Conservation (phyloP, 2,888 invertebrate species). For the Orthosia gothica region DNA sequence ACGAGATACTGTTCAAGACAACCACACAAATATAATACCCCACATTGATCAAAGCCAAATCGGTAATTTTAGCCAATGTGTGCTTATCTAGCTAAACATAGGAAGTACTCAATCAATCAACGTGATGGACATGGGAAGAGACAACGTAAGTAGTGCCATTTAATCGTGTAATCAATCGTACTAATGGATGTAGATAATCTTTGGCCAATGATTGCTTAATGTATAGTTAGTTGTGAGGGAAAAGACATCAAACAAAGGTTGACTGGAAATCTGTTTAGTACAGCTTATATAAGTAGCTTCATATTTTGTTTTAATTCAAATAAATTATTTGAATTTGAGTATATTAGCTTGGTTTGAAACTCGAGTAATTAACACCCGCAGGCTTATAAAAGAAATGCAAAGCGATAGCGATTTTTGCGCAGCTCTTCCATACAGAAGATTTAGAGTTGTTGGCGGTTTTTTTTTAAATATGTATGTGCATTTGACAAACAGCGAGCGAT, state of each 20-base stretch:
- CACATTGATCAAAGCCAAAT: slow-evolving; percentile 2
- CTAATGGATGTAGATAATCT: slow-evolving; percentile 25
- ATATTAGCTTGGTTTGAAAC: too few species aligned
- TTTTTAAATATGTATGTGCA: too few species aligned
- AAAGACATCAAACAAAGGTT: neutral
- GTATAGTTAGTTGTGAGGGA: neutral
- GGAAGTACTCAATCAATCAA: slow-evolving; percentile 30
- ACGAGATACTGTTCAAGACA: neutral
- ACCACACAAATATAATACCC: neutral
- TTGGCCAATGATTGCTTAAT: slow-evolving; percentile 16
- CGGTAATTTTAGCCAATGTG: slow-evolving; percentile 7
- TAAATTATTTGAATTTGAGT: too few species aligned
- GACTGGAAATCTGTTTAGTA: too few species aligned
- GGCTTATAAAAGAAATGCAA: too few species aligned
- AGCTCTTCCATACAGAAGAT: too few species aligned
- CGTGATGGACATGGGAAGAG: slow-evolving; percentile 2
- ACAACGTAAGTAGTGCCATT: neutral
- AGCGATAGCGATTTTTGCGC: too few species aligned
- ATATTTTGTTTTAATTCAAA: too few species aligned
- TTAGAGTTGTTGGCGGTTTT: too few species aligned
- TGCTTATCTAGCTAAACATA: slow-evolving; percentile 2
- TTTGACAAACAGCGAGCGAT: too few species aligned
- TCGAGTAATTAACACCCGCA: too few species aligned
- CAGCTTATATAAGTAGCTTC: too few species aligned
- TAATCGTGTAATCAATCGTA: slow-evolving; percentile 24